Conservation (phyloP, 2,113 vertebrate genomes). For the Corydoras maculifer region DNA sequence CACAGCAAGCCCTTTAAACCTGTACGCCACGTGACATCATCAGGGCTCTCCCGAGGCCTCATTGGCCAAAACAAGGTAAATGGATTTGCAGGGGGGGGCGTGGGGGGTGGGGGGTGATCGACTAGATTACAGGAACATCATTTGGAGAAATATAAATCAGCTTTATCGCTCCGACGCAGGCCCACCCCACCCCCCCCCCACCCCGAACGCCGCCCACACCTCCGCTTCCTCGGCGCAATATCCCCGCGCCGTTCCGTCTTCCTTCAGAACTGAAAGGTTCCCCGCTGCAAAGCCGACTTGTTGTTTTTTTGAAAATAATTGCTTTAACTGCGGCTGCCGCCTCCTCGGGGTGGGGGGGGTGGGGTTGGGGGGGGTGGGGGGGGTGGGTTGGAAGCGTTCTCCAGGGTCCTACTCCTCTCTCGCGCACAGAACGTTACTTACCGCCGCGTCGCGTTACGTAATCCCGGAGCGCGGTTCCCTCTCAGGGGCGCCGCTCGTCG, state of each 20-base stretch:
- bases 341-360: conserved; percentile 25
- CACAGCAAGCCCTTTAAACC: conserved; percentile 53
- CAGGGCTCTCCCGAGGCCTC: conserved; percentile 44
- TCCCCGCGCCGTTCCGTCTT: conserved; percentile 31
- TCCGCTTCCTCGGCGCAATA: conserved; percentile 29
- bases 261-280: conserved; percentile 35
- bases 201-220: conserved; percentile 33
- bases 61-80: conserved; percentile 50
- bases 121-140: conserved; percentile 50
- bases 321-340: conserved; percentile 35
- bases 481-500: conserved; percentile 14
- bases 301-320: conserved; percentile 41
- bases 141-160: conserved; percentile 47
- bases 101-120: conserved; percentile 30
- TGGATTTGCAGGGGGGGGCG: conserved; percentile 42
- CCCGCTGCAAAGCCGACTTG: conserved; percentile 40
- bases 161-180: conserved; percentile 44
- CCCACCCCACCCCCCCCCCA: conserved; percentile 22
- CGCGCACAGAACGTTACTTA: conserved; percentile 25
- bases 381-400: conserved; percentile 26
- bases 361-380: neutral
- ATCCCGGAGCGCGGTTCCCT: conserved; percentile 24
- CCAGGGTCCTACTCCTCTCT: conserved; percentile 32
- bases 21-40: conserved; percentile 50
- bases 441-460: conserved; percentile 30